Evolutionary conservation across 2,113 vertebrate genomes (phyloP), one percentile per base, ranked within the genome.

Genomic region (Silurus glanis): DNA sequence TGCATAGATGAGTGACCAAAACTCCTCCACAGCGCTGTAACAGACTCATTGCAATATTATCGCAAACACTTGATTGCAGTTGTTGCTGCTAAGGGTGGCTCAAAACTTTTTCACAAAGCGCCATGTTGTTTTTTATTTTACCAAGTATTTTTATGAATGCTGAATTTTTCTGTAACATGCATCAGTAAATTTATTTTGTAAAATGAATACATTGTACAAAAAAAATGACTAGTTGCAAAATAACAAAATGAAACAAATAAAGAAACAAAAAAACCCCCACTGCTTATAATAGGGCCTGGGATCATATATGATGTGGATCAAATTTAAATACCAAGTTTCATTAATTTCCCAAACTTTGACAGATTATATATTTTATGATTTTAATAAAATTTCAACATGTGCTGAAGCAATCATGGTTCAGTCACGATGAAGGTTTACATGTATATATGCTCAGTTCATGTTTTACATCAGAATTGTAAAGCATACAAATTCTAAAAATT

Each of bases 281-380:
- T 10, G n/a, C 74, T 51, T 55, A 78, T 25, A 78, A 12, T 55
- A 55, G 19, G n/a, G 28, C 25, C 51, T 56, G 6, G 23, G 21
- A n/a, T n/a, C n/a, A 78, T 56, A 74, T 10, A 78, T 55, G 2
- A 55, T 16, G 5, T 56, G 12, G 12, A 7, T 25, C 6, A 16
- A 25, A 55, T 55, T 78, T 55, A 25, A 1, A n/a, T 56, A 17
- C 53, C 55, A 76, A 53, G 49, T 78, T 56, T 16, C 13, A 78
- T 76, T 21, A 53, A 75, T 6, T 10, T 76, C 21, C 47, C 53
- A 25, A 56, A 78, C 51, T 14, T 53, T 55, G 9, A 23, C 47
- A 75, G 72, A 76, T 53, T n/a, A 14, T 14, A 79, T 1, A 58
- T 79, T 49, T 75, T 75, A 78, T 8, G 75, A 78, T 55, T 78